A percentile compares a stretch with the other conserved stretches of the same genome.
Conservation (phyloP, 2,888 invertebrate genomes). For the Harpagoxenus sublaevis region DNA sequence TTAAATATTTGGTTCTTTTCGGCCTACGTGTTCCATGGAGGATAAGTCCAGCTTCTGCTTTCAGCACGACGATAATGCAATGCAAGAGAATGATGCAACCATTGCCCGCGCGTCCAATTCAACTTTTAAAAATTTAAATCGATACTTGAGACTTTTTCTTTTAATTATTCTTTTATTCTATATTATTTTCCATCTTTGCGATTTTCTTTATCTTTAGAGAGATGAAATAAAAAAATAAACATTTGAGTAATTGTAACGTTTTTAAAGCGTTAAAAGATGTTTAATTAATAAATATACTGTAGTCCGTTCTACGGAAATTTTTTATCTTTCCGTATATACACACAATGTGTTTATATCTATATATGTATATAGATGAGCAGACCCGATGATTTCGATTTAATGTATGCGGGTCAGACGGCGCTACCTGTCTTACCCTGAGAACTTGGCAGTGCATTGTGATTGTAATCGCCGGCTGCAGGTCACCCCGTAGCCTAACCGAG, state of each 20-base stretch:
- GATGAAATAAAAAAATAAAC: not conserved
- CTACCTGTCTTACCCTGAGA: constrained; percentile 82
- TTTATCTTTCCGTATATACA: not conserved
- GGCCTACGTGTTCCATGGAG: constrained; percentile 20
- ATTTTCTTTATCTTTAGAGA: not conserved
- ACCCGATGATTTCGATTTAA: constrained; percentile 70
- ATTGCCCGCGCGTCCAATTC: not conserved
- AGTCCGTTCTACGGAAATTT: not conserved
- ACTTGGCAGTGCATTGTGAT: constrained; percentile 79
- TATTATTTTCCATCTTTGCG: not conserved
- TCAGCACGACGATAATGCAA: constrained; percentile 24
- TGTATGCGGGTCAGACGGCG: constrained; percentile 76
- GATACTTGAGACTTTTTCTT: not conserved
- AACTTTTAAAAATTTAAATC: not conserved
- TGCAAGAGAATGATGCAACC: constrained; percentile 30
- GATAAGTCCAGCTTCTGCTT: constrained; percentile 61
- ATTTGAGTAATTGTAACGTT: not conserved
- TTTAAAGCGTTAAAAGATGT: not conserved
- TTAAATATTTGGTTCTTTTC: constrained; percentile 51
- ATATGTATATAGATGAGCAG: not conserved
- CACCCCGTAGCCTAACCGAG: constrained; percentile 77
- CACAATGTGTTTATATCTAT: not conserved
- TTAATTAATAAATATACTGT: not conserved
- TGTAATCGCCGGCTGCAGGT: constrained; percentile 79
- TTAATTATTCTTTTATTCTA: not conserved